A percentile compares a stretch with the other conserved stretches of the same genome.
Conservation (phyloP, 2,888 invertebrate species). For the Amphipoea oculea region DNA sequence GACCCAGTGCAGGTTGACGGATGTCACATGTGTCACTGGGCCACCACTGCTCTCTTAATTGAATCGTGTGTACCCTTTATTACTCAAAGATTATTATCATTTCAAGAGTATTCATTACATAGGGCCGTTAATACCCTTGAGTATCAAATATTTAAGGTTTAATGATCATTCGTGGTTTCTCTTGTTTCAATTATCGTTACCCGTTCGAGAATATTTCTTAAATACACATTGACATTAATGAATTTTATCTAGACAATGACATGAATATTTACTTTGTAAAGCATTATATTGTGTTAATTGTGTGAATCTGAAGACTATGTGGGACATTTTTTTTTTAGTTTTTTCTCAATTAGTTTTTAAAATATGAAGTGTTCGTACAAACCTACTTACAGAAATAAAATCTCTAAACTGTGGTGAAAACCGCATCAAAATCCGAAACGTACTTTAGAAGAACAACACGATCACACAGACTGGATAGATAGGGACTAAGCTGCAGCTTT, state of each 20-base stretch:
- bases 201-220: background rate
- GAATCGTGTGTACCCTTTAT: background rate
- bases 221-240: too few relatives aligned
- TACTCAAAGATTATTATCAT: background rate
- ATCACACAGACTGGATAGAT: background rate
- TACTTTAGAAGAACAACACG: background rate
- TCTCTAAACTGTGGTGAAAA: background rate
- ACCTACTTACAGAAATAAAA: too few relatives aligned
- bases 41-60: too few relatives aligned
- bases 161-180: background rate
- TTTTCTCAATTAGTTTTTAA: too few relatives aligned
- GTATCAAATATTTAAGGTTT: background rate
- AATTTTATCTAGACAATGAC: too few relatives aligned
- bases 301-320: too few relatives aligned
- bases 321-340: too few relatives aligned
- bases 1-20: too few relatives aligned
- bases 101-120: background rate
- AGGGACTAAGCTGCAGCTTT: background rate
- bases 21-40: too few relatives aligned
- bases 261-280: too few relatives aligned
- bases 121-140: background rate
- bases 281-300: too few relatives aligned
- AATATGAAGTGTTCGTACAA: too few relatives aligned
- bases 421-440: background rate
- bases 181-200: background rate